Evolutionary conservation across 2,797 vertebrate genomes (phyloP), one percentile per base, ranked within the genome.

Genomic region (Neomorphus geoffroyi): DNA sequence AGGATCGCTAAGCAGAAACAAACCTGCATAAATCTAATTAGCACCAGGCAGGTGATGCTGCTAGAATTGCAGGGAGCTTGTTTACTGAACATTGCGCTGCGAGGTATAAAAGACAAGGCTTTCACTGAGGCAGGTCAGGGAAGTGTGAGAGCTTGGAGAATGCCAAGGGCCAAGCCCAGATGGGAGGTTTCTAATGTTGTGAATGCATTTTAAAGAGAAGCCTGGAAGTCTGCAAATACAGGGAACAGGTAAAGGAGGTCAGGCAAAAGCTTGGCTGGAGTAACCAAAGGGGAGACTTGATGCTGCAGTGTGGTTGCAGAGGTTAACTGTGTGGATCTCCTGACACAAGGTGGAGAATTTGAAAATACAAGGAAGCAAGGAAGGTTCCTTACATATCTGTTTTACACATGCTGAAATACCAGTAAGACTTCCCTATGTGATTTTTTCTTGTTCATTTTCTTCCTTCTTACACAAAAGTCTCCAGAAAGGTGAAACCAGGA

Each of bases 1-100:
- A 94, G 67, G 74, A 65, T 82, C 27, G 22, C 74, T 80, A 84
- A 89, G 78, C 61, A 79, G 92, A 85, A 94, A 60, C 41, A 86
- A 91, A 84, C 43, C 74, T 56, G 70, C 57, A 24, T 41, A 74
- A 88, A 87, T 86, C 67, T 80, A 58, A 94, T 92, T 81, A 93
- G 88, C 85, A 84, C 18, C 70, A 85, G 80, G 65, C 65, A 80
- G 80, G 67, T 70, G 48, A 62, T 14, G 80, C 48, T 57, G 71
- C 39, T 48, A 23, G 60, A 51, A 9, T 58, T 33, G 50, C 41
- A 9, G 54, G 69, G 80, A 81, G 45, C n/a, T 26, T 15, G 62
- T 80, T 64, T 43, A 46, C 70, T 66, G 57, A 15, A 62, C 73
- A 35, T 16, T 80, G 81, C 26, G 27, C 80, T 56, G 33, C 13